A percentile compares a stretch with the other conserved stretches of the same genome.
These are phyloP conservation scores for Porites divaricata DNA, from an alignment of 92 coral and sea anemone species.

Conservation along the genomic window DNA sequence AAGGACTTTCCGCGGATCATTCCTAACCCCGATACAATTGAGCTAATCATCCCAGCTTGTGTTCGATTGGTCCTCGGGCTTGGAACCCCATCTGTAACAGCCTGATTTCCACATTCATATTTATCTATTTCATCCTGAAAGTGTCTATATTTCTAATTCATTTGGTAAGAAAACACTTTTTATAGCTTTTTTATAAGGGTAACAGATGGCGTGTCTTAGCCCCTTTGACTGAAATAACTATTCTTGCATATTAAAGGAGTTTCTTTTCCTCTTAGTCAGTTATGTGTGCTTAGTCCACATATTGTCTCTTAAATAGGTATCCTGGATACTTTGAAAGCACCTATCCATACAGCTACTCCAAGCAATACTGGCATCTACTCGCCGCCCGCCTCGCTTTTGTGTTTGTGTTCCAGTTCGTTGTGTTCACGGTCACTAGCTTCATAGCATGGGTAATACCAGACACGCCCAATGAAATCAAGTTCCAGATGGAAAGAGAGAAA, in stretches of 20 bases:
- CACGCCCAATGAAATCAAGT: conserved; percentile 53
- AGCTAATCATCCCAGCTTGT: too few species aligned
- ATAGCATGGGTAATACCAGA: conserved; percentile 79
- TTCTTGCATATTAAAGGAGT: too few species aligned
- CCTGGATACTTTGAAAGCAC: conserved; percentile 74
- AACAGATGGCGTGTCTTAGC: too few species aligned
- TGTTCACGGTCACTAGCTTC: conserved; percentile 60
- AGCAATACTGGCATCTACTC: conserved; percentile 85
- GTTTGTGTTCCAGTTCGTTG: conserved; percentile 81
- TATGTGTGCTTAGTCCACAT: too few species aligned
- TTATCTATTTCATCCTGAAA: neutral
- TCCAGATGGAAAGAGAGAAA: conserved; percentile 66
- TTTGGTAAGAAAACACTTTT: neutral
- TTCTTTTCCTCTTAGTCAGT: too few species aligned
- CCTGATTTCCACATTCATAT: too few species aligned
- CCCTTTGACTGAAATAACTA: too few species aligned
- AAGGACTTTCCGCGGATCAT: too few species aligned
- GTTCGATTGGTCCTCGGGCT: too few species aligned
- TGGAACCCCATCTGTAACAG: too few species aligned
- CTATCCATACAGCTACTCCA: conserved; percentile 61
- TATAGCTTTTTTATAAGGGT: too few species aligned
- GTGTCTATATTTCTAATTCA: neutral
- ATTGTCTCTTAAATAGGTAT: conserved; percentile 53
- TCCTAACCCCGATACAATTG: too few species aligned
- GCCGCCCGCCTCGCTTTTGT: conserved; percentile 92